Base-by-base conservation (phyloP, 1,140 invertebrate species). In the Thalassaphorura encarpata region DNA sequence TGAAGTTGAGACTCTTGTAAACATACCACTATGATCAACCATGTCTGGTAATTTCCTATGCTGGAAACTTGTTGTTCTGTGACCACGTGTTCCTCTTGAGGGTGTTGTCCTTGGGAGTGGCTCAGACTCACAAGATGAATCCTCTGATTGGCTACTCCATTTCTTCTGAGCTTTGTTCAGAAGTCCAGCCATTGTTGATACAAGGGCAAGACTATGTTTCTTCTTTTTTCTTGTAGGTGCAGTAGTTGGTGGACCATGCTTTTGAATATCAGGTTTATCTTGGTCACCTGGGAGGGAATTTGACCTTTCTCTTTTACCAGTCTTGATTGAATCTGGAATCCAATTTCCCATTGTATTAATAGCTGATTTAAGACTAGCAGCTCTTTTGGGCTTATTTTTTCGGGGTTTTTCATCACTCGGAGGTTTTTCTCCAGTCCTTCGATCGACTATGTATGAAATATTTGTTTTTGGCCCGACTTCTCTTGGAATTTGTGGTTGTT, bases 321-420 rank as follows among this genome's bases (percentile, higher is more conserved):
- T 83, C 75, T 70, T 84, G 87, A 18, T 63, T 63, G 62, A 43
- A 42, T 88, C 85, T 0, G 86, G 86, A 28, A 91, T 70, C 79
- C 87, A 85, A 66, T 81, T 82, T 66, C 80, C 85, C 64, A 87
- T 80, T 1, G 83, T 83, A 66, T 77, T 84, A 80, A 89, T 85
- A 0, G 85, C 86, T 40, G 83, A 82, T 71, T 85, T 85, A 40
- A 87, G 67, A 1, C 82, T 84, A 1, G 77, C 75, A n/a, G 80
- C 79, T 55, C 81, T 69, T 69, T 82, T 80, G 27, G 82, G 74
- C 68, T 86, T 85, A 70, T 83, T 83, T 81, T 81, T 61, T 79
- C 77, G 66, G 11, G 11, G 33, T n/a, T n/a, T n/a, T n/a, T n/a
- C n/a, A n/a, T n/a, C n/a, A 80, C 76, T 41, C 28, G 6, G 48